Percentiles rank a stretch among this genome's conserved stretches.
Evolutionary conservation across 2,797 vertebrate species (phyloP).

Genomic region (Euphonia xanthogaster): DNA sequence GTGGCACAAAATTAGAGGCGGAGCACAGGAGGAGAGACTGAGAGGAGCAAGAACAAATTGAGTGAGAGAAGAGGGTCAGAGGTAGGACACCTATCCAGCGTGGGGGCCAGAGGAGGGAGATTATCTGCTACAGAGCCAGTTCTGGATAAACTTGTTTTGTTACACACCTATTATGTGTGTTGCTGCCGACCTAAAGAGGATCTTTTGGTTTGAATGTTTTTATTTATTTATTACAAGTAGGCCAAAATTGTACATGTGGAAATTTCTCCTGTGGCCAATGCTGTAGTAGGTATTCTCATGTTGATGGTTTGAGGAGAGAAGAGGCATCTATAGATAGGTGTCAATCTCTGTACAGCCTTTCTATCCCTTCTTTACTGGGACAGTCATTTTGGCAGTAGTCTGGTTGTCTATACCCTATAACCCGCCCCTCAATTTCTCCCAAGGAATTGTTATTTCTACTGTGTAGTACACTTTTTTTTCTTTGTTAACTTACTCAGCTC

Average conservation of each 20-base stretch:
- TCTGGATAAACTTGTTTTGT: neutral
- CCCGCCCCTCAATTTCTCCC: neutral
- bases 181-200: neutral
- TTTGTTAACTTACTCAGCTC: neutral
- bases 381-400: neutral
- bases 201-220: neutral
- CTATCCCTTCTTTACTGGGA: neutral
- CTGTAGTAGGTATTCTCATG: neutral
- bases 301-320: neutral
- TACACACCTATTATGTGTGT: neutral
- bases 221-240: neutral
- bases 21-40: neutral
- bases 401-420: neutral
- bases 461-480: rapidly evolving
- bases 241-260: neutral
- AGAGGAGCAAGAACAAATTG: neutral
- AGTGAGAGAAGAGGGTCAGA: neutral
- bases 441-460: neutral
- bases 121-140: neutral
- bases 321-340: neutral
- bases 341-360: neutral
- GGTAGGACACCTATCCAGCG: rapidly evolving
- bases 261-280: neutral
- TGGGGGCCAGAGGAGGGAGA: neutral
- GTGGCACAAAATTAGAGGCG: neutral